Evolutionary conservation across 1,140 invertebrate genomes (phyloP), one percentile per base, ranked within the genome.

Genomic region (Diorhabda sublineata): DNA sequence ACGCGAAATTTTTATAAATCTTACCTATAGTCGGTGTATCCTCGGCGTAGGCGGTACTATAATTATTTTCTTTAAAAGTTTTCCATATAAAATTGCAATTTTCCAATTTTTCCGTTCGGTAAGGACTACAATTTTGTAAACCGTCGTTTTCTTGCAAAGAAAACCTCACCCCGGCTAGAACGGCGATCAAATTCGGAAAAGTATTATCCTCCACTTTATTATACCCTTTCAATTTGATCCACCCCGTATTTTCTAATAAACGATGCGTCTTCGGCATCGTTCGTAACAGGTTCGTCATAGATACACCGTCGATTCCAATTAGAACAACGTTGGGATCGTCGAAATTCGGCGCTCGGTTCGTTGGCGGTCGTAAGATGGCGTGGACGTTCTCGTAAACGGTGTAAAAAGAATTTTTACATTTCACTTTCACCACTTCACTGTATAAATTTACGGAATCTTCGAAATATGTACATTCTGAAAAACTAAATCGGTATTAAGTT

Each of bases 241-340:
- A 88, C 44, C 69, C 64, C 45, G 70, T 66, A 2, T 59, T 82
- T 58, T 84, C 83, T 6, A 95, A 80, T 77, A 88, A 90, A 52
- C 82, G 78, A 3, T 85, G 81, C 0, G 92, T 93, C 72, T 85
- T 84, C 5, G 91, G 90, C 87, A 95, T 88, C 52, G 89, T 87
- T 44, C 91, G 84, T n/a, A 87, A 85, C 43, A 92, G 86, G 80
- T 94, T 92, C 1, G 90, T 83, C 45, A 91, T 83, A 0, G 92
- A 94, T 45, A 93, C 87, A 42, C 90, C 91, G 76, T 95, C 92
- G 66, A 94, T 87, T 7, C 92, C 92, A 9, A 95, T 76, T 67
- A 93, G 81, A 0, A 94, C 78, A 4, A 95, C 85, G 77, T 86
- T 90, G 70, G 87, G 81, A 5, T 43, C 68, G 43, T 59, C 59